Conservation (phyloP, 2,113 vertebrate species). For the Ochotona curzoniae region DNA sequence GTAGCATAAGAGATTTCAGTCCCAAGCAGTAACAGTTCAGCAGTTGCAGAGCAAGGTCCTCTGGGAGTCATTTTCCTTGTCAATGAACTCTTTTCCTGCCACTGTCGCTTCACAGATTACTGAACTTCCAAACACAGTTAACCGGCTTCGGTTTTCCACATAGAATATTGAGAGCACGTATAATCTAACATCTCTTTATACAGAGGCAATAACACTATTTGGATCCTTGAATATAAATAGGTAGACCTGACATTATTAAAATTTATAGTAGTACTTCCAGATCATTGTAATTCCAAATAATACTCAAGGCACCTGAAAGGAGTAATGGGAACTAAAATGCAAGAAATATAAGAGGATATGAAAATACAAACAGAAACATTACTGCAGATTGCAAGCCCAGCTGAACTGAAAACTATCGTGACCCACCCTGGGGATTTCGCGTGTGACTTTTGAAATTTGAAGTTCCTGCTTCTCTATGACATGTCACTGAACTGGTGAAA, state of each 20-base stretch:
- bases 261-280: background rate
- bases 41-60: background rate
- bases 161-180: background rate
- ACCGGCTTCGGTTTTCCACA: background rate
- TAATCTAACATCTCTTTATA: background rate
- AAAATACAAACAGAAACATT: background rate
- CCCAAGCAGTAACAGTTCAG: background rate
- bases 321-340: background rate
- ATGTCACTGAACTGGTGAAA: constrained; percentile 32
- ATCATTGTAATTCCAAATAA: background rate
- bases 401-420: background rate
- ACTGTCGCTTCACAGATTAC: background rate
- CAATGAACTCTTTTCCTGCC: background rate
- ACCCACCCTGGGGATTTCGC: background rate
- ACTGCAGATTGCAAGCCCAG: background rate
- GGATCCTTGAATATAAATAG: background rate
- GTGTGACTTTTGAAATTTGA: background rate
- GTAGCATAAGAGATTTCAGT: background rate
- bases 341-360: background rate
- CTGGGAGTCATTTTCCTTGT: background rate
- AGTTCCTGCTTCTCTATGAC: background rate
- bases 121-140: background rate
- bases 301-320: background rate
- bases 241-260: background rate
- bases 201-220: background rate